Conservation (phyloP, 2,888 invertebrate genomes). For the Sericinus montela region DNA sequence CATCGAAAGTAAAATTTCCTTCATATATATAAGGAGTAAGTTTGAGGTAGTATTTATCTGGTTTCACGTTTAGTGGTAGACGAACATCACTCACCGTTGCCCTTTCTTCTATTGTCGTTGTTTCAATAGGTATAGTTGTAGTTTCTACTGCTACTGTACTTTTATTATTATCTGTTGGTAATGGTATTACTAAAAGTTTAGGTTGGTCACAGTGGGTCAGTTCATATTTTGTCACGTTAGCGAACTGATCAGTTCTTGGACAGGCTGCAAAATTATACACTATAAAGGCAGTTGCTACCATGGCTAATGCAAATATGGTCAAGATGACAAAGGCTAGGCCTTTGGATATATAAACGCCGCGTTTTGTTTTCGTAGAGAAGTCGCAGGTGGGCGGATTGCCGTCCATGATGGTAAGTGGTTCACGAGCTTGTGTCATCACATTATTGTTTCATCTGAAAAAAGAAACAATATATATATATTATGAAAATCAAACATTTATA, state of each 20-base stretch:
- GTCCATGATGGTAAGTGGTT: constrained; percentile 80
- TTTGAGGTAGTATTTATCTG: constrained; percentile 84
- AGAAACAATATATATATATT: too few relatives aligned
- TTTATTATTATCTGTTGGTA: constrained; percentile 60
- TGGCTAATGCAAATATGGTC: constrained; percentile 81
- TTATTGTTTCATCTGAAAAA: constrained; percentile 65
- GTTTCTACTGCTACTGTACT: constrained; percentile 53
- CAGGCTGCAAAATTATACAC: constrained; percentile 88
- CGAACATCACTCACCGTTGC: constrained; percentile 77
- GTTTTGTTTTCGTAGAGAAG: constrained; percentile 80
- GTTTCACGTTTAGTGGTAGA: constrained; percentile 83
- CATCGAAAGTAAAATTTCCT: constrained; percentile 89
- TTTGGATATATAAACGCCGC: constrained; percentile 82
- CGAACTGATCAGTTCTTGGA: constrained; percentile 67
- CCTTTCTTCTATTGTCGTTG: constrained; percentile 31
- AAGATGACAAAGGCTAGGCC: constrained; percentile 81
- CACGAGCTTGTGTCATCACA: constrained; percentile 71
- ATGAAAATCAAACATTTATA: too few relatives aligned
- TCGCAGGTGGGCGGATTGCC: constrained; percentile 79
- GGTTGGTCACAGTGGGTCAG: constrained; percentile 62
- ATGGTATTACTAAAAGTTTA: constrained; percentile 60
- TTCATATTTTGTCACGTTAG: constrained; percentile 68
- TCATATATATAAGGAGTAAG: constrained; percentile 85
- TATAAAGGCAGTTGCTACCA: constrained; percentile 85
- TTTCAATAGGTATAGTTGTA: constrained; percentile 35